Evolutionary conservation across 2,888 invertebrate genomes (phyloP), one percentile per base, ranked within the genome.

Genomic region (Oscheius sp.): DNA sequence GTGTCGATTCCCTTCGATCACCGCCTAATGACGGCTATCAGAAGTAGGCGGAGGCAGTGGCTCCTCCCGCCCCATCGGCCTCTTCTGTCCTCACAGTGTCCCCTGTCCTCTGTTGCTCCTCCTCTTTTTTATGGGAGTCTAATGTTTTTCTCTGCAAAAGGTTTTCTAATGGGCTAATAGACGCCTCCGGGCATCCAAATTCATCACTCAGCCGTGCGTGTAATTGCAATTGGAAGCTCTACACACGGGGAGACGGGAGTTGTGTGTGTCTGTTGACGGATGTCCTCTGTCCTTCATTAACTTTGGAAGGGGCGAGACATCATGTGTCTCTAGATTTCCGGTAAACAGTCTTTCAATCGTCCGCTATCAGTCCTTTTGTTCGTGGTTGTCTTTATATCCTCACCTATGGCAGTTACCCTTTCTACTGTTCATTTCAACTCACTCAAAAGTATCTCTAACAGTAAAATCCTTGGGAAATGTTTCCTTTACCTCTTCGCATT

Each of bases 201-300:
- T 66, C 66, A 66, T 66, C 66, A 66, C 66, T 66, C 66, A 52
- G 35, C 52, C 27, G 66, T 27, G 66, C 66, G 66, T 66, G 66
- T 66, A 66, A 66, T 66, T 66, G 66, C 46, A 66, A 66, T 35
- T 35, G 35, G 35, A 35, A 35, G 35, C 35, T 35, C 35, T 35
- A 35, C 35, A 35, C 35, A 35, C 35, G 35, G 35, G 35, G 35
- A 35, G 5, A 9, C 35, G 35, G 35, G 35, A 35, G 35, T 35
- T 35, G 35, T 35, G 35, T 35, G 64, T 41, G 61, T 25, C 25
- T 55, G 58, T 58, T 58, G 58, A 58, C 58, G 41, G 43, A 43
- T 63, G 29, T 6, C 13, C 21, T 5, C 59, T 61, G 18, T 61
- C 43, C 18, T 43, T 35, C 41, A n/a, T 61, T 41, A 9, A 27